A percentile compares a stretch with the other conserved stretches of the same genome.
Conservation (phyloP, 2,888 invertebrate genomes). For the Rhamnusium bicolor region DNA sequence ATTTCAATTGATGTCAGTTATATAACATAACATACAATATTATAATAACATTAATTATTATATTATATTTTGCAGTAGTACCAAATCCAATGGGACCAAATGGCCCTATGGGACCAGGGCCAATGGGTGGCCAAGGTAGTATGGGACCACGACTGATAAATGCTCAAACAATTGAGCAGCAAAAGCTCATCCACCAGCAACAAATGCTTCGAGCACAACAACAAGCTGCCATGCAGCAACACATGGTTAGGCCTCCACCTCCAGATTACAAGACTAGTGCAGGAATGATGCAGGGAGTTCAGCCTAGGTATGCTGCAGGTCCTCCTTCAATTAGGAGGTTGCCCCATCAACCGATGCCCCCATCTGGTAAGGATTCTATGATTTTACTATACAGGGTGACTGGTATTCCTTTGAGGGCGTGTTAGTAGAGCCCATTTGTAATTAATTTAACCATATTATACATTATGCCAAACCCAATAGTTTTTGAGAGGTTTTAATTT, state of each 20-base stretch:
- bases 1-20: too few relatives aligned
- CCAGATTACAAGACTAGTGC: constrained; percentile 87
- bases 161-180: constrained; percentile 57
- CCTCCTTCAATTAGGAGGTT: constrained; percentile 76
- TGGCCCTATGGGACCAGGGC: constrained; percentile 52
- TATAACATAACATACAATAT: too few relatives aligned
- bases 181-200: constrained; percentile 68
- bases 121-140: constrained; percentile 59
- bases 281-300: constrained; percentile 70
- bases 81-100: constrained; percentile 56
- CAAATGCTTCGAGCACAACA: constrained; percentile 77
- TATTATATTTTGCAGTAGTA: constrained; percentile 37
- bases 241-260: constrained; percentile 79
- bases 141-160: constrained; percentile 45
- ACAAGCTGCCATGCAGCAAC: constrained; percentile 72
- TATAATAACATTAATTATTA: too few relatives aligned
- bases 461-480: too few relatives aligned
- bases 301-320: constrained; percentile 69
- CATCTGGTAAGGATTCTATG: constrained; percentile 73
- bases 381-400: neutral
- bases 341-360: constrained; percentile 82
- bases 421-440: too few relatives aligned
- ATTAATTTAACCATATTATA: too few relatives aligned
- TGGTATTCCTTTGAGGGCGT: too few relatives aligned
- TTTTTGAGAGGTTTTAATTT: too few relatives aligned